Percentiles rank a stretch among this genome's conserved stretches.
These are phyloP conservation scores for Amiota minor DNA, from an alignment of 2,888 invertebrate genomes.

Conservation along the genomic window DNA sequence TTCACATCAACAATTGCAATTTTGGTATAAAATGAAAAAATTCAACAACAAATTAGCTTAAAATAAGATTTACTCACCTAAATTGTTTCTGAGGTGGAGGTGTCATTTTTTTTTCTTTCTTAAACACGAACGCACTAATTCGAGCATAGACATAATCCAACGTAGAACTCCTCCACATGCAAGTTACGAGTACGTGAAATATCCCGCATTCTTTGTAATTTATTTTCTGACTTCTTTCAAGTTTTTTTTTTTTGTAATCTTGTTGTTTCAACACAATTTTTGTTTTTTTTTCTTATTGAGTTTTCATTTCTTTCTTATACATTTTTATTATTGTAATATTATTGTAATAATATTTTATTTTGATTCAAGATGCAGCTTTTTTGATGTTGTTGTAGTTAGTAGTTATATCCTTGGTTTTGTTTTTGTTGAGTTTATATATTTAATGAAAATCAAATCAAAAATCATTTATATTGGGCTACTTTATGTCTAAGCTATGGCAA, in stretches of 20 bases:
- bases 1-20: no score
- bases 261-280: constrained; percentile 9
- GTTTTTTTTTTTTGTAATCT: constrained; percentile 42
- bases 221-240: no score
- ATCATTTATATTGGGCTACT: neutral
- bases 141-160: neutral
- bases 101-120: constrained; percentile 55
- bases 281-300: constrained; percentile 37
- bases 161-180: constrained; percentile 20
- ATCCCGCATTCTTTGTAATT: no score
- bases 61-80: constrained; percentile 46
- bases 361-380: constrained; percentile 44
- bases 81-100: constrained; percentile 58
- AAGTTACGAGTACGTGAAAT: no score
- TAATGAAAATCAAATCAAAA: neutral
- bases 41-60: neutral
- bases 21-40: no score
- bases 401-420: constrained; percentile 27
- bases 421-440: constrained; percentile 19
- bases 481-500: no score
- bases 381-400: constrained; percentile 26
- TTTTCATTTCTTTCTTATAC: constrained; percentile 26
- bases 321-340: neutral
- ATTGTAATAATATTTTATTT: constrained; percentile 26
- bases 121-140: neutral